Conservation (phyloP, 2,113 vertebrate species). For the Gopherus flavomarginatus region DNA sequence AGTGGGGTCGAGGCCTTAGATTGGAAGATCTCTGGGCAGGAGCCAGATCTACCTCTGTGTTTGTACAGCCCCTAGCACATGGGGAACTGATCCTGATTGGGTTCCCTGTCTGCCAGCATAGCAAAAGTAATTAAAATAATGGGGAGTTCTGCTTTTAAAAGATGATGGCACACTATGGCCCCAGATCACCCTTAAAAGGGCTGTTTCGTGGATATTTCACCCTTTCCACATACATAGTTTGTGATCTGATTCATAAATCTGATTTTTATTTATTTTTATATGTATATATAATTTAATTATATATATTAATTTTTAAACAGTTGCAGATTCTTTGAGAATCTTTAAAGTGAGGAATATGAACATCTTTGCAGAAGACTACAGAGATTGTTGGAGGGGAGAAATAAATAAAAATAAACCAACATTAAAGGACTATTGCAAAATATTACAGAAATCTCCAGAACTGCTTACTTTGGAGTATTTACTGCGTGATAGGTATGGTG, state of each 20-base stretch:
- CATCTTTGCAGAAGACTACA: background rate
- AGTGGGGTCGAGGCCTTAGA: background rate
- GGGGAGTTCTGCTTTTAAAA: background rate
- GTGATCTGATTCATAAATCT: slow-evolving; percentile 5
- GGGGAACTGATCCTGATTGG: background rate
- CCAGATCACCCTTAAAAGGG: background rate
- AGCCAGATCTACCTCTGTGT: background rate
- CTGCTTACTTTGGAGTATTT: slow-evolving; percentile 40
- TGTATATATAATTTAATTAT: background rate
- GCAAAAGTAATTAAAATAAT: background rate
- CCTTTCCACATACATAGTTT: background rate
- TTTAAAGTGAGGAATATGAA: background rate
- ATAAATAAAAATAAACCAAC: slow-evolving; percentile 52
- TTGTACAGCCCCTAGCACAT: background rate
- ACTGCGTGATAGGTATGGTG: background rate
- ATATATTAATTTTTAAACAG: background rate
- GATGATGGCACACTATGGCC: background rate
- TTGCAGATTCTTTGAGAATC: background rate
- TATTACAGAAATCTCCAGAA: background rate
- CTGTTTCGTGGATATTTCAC: background rate
- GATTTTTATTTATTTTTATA: background rate
- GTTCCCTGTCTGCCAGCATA: background rate
- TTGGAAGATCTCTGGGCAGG: background rate
- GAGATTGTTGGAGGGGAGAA: slow-evolving; percentile 32
- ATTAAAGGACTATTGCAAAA: background rate